phyloP scores from a whole-genome alignment of 2,797 vertebrate genomes.

The Acridotheres tristis region DNA sequence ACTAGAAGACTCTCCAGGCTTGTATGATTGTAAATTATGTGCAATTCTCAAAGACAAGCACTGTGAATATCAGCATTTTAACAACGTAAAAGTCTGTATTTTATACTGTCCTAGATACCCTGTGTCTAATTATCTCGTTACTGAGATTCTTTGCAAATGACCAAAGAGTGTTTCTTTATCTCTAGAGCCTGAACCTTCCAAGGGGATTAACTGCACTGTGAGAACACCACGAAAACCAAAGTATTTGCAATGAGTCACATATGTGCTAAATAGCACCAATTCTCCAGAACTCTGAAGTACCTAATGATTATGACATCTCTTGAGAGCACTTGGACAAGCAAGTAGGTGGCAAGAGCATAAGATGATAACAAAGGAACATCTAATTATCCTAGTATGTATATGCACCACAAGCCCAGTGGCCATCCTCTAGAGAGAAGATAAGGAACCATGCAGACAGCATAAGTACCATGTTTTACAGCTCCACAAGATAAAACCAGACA shows the following conservation, averaged over 20 bases:
- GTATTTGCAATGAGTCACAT: background rate
- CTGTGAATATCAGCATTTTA: background rate
- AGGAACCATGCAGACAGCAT: background rate
- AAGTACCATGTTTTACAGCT: background rate
- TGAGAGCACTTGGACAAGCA: conserved; percentile 1
- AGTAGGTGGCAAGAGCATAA: background rate
- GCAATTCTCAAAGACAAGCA: background rate
- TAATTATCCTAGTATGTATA: background rate
- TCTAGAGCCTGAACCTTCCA: background rate
- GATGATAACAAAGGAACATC: background rate
- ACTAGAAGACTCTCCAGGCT: background rate
- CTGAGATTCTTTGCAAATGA: background rate
- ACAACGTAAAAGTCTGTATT: background rate
- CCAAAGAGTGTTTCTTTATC: background rate
- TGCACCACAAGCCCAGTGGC: background rate
- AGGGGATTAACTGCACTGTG: background rate
- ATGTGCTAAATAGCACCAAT: background rate
- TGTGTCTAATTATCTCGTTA: background rate
- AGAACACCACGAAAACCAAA: background rate
- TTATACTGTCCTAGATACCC: background rate
- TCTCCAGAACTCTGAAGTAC: background rate
- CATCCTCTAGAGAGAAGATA: background rate
- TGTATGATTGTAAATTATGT: background rate
- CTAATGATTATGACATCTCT: background rate
- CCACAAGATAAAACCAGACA: background rate